Evolutionary conservation across 1,140 invertebrate genomes (phyloP), one percentile per base, ranked within the genome.

Genomic region (Caerostris darwini): DNA sequence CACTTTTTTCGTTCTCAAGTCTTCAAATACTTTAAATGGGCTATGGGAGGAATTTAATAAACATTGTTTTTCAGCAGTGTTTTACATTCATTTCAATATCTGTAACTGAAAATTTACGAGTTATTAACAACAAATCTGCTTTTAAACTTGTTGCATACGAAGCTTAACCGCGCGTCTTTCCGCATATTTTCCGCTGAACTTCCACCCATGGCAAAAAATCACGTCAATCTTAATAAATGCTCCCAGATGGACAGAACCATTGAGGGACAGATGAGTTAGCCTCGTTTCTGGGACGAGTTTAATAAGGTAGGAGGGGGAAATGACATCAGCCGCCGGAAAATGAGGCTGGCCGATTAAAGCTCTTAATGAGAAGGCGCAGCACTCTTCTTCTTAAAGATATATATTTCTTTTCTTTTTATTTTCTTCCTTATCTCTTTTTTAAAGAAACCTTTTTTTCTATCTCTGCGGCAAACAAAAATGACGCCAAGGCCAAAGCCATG

Each of bases 301-400:
- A 67, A 67, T 67, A 67, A 67, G 34, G 10, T 7, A 8, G 53
- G 53, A 8, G 34, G 54, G 56, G 54, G 82, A 34, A 10, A 58
- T 83, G 82, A 57, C 82, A 58, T 83, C 54, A 58, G 71, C 71
- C 8, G 5, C 6, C 5, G 54, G 57, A 53, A 83, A 58, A 19
- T 12, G 82, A 83, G 82, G 82, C n/a, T 54, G 56, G 54, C 4
- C 82, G 82, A 83, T 83, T 83, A 83, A 83, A 83, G 12, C 56
- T 57, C 57, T 83, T 83, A 83, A 83, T 83, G 82, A 83, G 82
- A 83, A 58, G 82, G 82, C 56, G 82, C 82, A 83, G 82, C 82
- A 77, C 56, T 57, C 53, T 53, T 34, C 34, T 34, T 34, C 34
- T 34, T 34, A 34, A 34, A 34, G 34, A 34, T 34, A 34, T 34